Evolutionary conservation across 2,888 invertebrate genomes (phyloP).

Genomic region (Ditula angustiorana): DNA sequence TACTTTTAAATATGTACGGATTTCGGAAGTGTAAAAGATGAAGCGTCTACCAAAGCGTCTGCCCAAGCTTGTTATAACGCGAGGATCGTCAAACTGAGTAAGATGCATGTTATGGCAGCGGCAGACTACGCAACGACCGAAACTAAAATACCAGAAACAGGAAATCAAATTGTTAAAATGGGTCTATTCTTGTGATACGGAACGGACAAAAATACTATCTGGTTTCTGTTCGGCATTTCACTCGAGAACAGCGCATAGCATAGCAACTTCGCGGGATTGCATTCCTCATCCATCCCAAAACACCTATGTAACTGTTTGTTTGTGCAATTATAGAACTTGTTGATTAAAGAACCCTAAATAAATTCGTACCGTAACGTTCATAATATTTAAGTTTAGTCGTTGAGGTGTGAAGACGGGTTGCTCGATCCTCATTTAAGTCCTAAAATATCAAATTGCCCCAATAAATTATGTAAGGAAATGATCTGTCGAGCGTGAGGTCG

Average conservation of each 20-base stretch:
- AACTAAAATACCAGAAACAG: slow-evolving; percentile 50
- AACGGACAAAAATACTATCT: slow-evolving; percentile 55
- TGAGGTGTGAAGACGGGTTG: not conserved
- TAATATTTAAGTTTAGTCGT: too few relatives aligned
- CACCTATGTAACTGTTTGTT: slow-evolving; percentile 10
- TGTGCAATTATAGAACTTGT: not conserved
- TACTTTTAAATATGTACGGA: too few relatives aligned
- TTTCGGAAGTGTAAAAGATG: not conserved
- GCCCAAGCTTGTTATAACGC: slow-evolving; percentile 4
- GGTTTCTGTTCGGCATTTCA: slow-evolving; percentile 55
- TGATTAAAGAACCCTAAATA: not conserved
- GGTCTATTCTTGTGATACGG: slow-evolving; percentile 57
- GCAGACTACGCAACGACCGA: slow-evolving; percentile 33
- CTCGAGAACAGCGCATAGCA: slow-evolving; percentile 45
- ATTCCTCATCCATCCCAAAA: slow-evolving; percentile 34
- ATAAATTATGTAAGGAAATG: slow-evolving; percentile 37
- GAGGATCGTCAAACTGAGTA: slow-evolving; percentile 27
- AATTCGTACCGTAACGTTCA: too few relatives aligned
- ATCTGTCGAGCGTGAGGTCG: slow-evolving; percentile 25
- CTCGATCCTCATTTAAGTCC: slow-evolving; percentile 10
- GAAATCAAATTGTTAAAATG: slow-evolving; percentile 54
- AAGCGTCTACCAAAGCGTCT: slow-evolving; percentile 32
- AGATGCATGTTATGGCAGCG: slow-evolving; percentile 35
- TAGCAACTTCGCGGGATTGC: slow-evolving; percentile 51
- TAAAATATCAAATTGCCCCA: slow-evolving; percentile 19